Evolutionary conservation across 1,140 invertebrate genomes (phyloP).

Genomic region (Aporrectodea caliginosa): DNA sequence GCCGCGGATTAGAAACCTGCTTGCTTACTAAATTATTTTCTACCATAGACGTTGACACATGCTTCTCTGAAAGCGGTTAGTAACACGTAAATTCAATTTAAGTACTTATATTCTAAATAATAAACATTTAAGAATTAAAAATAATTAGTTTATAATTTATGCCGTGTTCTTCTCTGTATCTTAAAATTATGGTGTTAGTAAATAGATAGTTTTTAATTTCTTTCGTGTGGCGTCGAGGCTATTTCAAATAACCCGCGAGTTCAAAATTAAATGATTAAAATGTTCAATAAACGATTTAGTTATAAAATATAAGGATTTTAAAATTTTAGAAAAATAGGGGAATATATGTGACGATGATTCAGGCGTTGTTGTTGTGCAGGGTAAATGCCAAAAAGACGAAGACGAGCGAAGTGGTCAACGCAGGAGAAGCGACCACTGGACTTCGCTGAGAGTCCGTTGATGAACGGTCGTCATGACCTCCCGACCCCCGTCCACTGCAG

Average conservation of each 20-base stretch:
- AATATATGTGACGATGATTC: neutral
- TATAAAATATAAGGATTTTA: too few species aligned
- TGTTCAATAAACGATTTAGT: too few species aligned
- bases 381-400: neutral
- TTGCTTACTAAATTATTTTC: neutral
- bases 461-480: neutral
- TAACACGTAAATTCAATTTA: neutral
- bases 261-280: neutral
- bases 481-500: neutral
- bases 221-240: neutral
- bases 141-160: neutral
- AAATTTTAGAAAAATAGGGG: neutral
- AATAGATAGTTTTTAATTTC: too few species aligned
- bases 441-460: neutral
- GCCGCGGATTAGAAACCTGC: neutral
- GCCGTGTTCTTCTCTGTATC: neutral
- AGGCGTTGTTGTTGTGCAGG: neutral
- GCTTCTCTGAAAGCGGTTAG: neutral
- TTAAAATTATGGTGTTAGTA: too few species aligned
- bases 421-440: neutral
- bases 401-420: neutral
- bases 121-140: neutral
- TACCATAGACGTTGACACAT: neutral
- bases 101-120: neutral
- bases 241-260: neutral